Evolutionary conservation across 2,888 invertebrate genomes (phyloP), one percentile per base, ranked within the genome.

Genomic region (Lymantria monacha): DNA sequence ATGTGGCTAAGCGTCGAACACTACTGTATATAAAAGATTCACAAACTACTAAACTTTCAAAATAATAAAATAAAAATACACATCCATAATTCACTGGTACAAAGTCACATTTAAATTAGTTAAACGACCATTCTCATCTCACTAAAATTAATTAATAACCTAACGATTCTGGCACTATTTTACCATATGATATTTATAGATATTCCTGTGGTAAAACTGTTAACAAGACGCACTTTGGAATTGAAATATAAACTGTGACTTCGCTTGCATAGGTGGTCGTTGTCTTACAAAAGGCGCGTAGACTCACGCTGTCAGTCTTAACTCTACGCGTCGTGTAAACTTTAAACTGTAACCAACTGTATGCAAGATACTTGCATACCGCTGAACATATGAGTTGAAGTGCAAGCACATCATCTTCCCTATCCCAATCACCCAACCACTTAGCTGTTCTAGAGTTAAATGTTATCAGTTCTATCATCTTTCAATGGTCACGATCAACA

Each of bases 211-310:
- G 5, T 38, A n/a, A 38, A 38, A 71, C 73, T 22, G 22, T 22
- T 70, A 70, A 71, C 76, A 66, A 72, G 76, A 83, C 81, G 90
- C 90, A 90, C 87, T 80, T 81, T 73, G 91, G 90, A 91, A 90
- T 91, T 91, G 91, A 91, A 78, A 70, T 74, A 79, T 45, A 44
- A 44, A 42, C 33, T 42, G 43, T 51, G 77, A 74, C 62, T 81
- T 80, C 65, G 86, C 87, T 87, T 83, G 75, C 78, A 76, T 83
- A 83, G 80, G 77, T 74, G 79, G 79, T 82, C 83, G 81, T 79
- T 83, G 80, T 73, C 75, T 78, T 79, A 74, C 63, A 72, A 77
- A 79, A 81, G 82, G 74, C 81, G 71, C 74, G 70, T 79, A 80
- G 67, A 69, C 69, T 72, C 71, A 74, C 77, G 74, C 68, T 63